Evolutionary conservation across 2,113 vertebrate species (phyloP), one percentile per base, ranked within the genome.

Genomic region (Proteles cristata): DNA sequence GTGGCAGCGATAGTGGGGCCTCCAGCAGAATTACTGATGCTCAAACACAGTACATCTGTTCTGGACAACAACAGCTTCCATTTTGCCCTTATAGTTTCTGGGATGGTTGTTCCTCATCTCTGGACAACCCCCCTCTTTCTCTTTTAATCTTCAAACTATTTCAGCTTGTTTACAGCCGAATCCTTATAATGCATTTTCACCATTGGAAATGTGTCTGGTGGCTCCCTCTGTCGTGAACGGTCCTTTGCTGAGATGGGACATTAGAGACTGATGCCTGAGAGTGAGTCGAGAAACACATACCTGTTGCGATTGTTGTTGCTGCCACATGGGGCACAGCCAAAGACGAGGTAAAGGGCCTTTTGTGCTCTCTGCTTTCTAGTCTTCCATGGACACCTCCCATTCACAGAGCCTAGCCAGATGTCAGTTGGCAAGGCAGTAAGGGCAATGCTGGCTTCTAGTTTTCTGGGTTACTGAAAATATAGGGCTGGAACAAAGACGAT

Each of bases 1-100:
- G 11, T 7, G 71, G 58, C 9, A 31, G 35, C 16, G 28, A 35
- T 6, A 23, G 7, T 17, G 5, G 28, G 5, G 4, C 0, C 3
- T 50, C 23, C 79, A 63, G 39, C 14, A 87, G 50, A 16, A 7
- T 61, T 69, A 45, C 2, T 15, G 68, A 43, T n/a, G 33, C 15
- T 28, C 39, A 11, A 82, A 83, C 31, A 6, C 0, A 7, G 11
- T 21, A 63, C 28, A 39, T 76, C 88, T 77, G 12, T 50, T 84
- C 10, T 66, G 25, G 26, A 2, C 43, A 45, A 68, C 15, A 50
- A 4, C 19, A n/a, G 2, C 68, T 82, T 88, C 35, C 28, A 43
- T 68, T 43, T 33, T 50, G 19, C 45, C 74, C n/a, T 35, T 80
- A 48, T 31, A 25, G 7, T 69, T 48, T 17, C 76, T 55, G 9